These are phyloP conservation scores for Streblospio benedicti DNA, from an alignment of 1,140 invertebrate genomes.

Conservation along the genomic window DNA sequence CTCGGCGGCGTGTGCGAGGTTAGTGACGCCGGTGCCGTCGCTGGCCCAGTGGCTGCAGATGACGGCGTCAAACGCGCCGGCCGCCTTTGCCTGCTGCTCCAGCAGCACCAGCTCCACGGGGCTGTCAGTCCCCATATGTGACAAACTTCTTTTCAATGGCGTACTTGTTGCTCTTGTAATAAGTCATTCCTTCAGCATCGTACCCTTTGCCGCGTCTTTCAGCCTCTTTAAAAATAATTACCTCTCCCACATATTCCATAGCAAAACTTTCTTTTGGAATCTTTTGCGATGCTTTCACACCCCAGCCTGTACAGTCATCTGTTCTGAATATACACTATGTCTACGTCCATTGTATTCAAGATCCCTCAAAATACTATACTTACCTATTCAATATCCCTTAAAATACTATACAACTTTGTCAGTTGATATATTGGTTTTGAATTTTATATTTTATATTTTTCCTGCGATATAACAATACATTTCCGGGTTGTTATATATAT, in stretches of 20 bases:
- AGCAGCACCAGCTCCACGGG: conserved; percentile 74
- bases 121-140: conserved; percentile 69
- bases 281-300: conserved; percentile 66
- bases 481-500: too few relatives aligned
- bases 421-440: too few relatives aligned
- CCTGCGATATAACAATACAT: too few relatives aligned
- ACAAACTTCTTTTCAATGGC: conserved; percentile 58
- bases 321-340: conserved; percentile 76
- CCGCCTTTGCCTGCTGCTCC: conserved; percentile 58
- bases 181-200: conserved; percentile 74
- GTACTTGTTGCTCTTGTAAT: conserved; percentile 73
- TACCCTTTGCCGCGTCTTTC: conserved; percentile 71
- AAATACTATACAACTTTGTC: too few relatives aligned
- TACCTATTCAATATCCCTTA: too few relatives aligned
- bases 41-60: conserved; percentile 82
- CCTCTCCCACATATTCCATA: conserved; percentile 83
- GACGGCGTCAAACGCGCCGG: conserved; percentile 79
- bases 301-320: conserved; percentile 81
- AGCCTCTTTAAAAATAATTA: conserved; percentile 82
- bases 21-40: conserved; percentile 77
- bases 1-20: conserved; percentile 78
- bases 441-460: too few relatives aligned
- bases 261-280: conserved; percentile 72
- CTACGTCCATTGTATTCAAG: conserved; percentile 67
- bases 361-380: too few relatives aligned